Conservation (phyloP, 2,113 vertebrate species). For the Podarcis raffonei region DNA sequence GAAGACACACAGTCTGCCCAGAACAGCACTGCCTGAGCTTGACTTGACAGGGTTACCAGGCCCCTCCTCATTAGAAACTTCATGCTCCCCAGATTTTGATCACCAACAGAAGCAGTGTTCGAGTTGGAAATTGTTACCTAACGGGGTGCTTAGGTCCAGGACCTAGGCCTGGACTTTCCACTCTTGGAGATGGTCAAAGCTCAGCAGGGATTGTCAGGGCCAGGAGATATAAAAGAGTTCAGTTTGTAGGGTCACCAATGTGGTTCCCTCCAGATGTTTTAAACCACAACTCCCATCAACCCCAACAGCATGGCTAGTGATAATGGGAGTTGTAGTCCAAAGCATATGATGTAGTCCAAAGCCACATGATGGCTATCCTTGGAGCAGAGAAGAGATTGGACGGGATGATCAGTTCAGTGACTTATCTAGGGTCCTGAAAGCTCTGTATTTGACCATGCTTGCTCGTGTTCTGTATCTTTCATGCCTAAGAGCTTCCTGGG, state of each 20-base stretch:
- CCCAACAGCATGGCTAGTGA: too few species aligned
- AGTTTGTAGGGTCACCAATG: too few species aligned
- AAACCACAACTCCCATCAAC: too few species aligned
- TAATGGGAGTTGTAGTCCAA: too few species aligned
- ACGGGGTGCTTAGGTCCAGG: neutral
- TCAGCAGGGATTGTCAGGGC: too few species aligned
- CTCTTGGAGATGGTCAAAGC: too few species aligned
- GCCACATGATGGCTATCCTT: neutral
- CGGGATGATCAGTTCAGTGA: neutral
- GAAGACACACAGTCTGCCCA: neutral
- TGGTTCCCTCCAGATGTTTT: too few species aligned
- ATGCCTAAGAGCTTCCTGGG: too few species aligned
- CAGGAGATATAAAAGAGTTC: neutral
- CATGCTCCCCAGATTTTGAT: neutral
- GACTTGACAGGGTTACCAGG: neutral
- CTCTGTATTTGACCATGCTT: neutral
- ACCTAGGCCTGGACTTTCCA: neutral
- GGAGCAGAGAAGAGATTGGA: neutral
- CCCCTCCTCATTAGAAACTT: neutral
- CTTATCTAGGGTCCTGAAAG: neutral
- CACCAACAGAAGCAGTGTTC: neutral
- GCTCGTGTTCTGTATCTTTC: neutral
- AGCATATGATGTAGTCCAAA: too few species aligned
- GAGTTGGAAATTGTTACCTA: neutral
- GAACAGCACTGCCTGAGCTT: neutral